Evolutionary conservation across 1,140 invertebrate species (phyloP).

Genomic region (Drosophila micromelanica): DNA sequence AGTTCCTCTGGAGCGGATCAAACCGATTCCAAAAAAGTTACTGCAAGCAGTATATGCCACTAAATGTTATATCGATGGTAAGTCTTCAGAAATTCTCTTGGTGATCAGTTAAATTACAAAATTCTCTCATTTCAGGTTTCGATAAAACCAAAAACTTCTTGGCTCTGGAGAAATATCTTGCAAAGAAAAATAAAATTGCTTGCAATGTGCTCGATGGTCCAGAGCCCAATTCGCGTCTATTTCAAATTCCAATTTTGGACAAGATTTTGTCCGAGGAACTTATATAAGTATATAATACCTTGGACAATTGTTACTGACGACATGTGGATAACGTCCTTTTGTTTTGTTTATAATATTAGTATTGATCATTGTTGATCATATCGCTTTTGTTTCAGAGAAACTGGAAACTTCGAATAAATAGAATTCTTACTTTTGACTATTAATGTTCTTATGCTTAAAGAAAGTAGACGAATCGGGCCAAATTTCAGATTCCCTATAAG

Average conservation of each 20-base stretch:
- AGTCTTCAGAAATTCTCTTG: not conserved
- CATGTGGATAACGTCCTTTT: constrained; percentile 15
- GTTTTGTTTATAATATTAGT: constrained; percentile 9
- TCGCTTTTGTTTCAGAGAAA: not conserved
- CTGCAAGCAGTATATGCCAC: constrained; percentile 25
- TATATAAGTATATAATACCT: constrained; percentile 10
- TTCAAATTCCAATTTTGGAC: constrained; percentile 34
- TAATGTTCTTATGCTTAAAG: not conserved
- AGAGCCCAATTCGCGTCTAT: constrained; percentile 33
- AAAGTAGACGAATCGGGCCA: too few relatives aligned
- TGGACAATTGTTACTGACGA: constrained; percentile 4
- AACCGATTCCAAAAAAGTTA: constrained; percentile 35
- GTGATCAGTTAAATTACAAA: not conserved
- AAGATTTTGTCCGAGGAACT: constrained; percentile 21
- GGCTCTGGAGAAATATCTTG: constrained; percentile 30
- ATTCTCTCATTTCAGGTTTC: constrained; percentile 36
- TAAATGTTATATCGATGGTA: constrained; percentile 62
- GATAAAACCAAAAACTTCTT: constrained; percentile 37
- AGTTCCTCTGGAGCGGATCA: constrained; percentile 35
- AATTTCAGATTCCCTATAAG: too few relatives aligned
- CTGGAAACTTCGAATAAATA: constrained; percentile 2
- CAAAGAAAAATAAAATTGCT: not conserved
- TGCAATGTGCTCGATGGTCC: constrained; percentile 44
- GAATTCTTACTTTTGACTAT: constrained; percentile 1
- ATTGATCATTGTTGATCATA: not conserved